Evolutionary conservation across 2,797 vertebrate genomes (phyloP).

Genomic region (Apogon talboti): DNA sequence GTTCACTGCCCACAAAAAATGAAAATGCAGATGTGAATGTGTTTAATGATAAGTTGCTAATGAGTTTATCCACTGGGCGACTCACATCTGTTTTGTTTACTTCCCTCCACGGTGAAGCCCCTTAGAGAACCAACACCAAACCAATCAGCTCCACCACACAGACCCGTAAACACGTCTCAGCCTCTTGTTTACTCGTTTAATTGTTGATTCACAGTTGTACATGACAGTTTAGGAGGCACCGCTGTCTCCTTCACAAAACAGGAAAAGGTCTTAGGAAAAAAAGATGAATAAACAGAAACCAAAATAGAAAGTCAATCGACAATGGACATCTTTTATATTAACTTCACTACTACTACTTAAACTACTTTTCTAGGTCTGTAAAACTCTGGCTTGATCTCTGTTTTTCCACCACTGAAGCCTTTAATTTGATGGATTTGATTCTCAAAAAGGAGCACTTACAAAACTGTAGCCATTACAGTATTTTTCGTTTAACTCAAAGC

Average conservation of each 20-base stretch:
- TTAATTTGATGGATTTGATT: too few species aligned
- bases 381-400: too few species aligned
- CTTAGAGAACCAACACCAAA: conserved; percentile 15
- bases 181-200: conserved; percentile 13
- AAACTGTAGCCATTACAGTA: too few species aligned
- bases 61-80: conserved; percentile 52
- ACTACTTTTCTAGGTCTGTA: too few species aligned
- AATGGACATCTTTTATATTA: too few species aligned
- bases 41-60: conserved; percentile 54
- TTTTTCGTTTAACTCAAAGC: too few species aligned
- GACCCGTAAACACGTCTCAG: conserved; percentile 41
- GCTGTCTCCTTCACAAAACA: conserved; percentile 31
- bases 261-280: background rate
- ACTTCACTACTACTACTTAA: too few species aligned
- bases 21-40: conserved; percentile 47
- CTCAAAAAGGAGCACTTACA: too few species aligned
- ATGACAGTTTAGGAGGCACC: conserved; percentile 16
- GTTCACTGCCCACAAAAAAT: conserved; percentile 37
- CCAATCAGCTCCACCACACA: conserved; percentile 24
- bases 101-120: conserved; percentile 26
- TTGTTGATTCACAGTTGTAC: conserved; percentile 40
- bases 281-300: conserved; percentile 6
- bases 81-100: conserved; percentile 57
- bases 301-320: background rate
- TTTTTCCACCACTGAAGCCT: too few species aligned